phyloP scores from a whole-genome alignment of 2,797 vertebrate genomes.

The Mustela erminea region DNA sequence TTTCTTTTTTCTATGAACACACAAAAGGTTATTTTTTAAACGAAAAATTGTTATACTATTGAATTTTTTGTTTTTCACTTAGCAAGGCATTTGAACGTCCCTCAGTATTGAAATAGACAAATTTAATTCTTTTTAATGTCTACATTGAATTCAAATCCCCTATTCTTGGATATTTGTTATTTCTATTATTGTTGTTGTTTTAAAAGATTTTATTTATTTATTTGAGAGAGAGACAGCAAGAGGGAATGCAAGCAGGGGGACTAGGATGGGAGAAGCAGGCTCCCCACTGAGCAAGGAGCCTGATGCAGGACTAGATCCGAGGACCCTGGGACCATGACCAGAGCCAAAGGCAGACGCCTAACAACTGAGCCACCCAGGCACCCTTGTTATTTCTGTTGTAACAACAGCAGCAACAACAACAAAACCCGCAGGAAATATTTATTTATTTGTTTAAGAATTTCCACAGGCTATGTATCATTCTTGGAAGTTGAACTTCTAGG shows the following conservation, averaged over 20 bases:
- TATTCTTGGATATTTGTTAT: conserved; percentile 7
- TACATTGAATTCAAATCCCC: conserved; percentile 29
- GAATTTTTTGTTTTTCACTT: neutral
- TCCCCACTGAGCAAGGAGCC: too few species aligned
- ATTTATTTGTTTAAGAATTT: conserved; percentile 23
- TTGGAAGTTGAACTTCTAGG: conserved; percentile 14
- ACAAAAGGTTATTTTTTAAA: conserved; percentile 46
- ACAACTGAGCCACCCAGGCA: too few species aligned
- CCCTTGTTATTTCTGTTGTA: neutral
- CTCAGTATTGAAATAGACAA: neutral
- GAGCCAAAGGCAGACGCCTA: too few species aligned
- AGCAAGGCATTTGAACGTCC: conserved; percentile 50
- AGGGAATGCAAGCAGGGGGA: too few species aligned
- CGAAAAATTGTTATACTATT: neutral
- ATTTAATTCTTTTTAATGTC: neutral
- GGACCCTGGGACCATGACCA: too few species aligned
- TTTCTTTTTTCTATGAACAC: neutral
- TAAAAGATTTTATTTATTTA: too few species aligned
- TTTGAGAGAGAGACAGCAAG: too few species aligned
- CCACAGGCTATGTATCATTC: neutral
- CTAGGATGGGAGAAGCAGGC: too few species aligned
- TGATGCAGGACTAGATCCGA: too few species aligned
- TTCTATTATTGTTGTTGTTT: neutral
- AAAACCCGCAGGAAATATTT: conserved; percentile 40
- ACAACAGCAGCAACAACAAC: neutral